Base-by-base conservation (phyloP, 64 coral and sea anemone genomes). In the Actinia tenebrosa region DNA sequence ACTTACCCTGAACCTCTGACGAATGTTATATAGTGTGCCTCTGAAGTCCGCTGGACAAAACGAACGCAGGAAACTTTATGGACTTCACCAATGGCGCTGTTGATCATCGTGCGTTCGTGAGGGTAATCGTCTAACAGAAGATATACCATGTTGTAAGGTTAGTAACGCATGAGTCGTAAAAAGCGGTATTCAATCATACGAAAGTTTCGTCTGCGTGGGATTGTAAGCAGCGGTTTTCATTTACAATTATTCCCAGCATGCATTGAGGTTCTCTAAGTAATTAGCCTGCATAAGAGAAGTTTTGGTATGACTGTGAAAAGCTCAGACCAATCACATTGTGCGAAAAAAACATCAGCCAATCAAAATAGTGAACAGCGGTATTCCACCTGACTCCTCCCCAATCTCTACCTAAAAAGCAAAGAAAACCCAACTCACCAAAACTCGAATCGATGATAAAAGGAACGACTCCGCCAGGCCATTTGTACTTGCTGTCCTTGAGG, bases 391-490 rank as follows among this genome's bases (percentile, higher is more conserved):
- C n/a, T 23, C 20, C 20, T 66, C 4, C 20, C 63, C 63, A n/a
- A 20, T 66, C 63, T 23, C 63, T 66, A 66, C 19, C 19, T 0
- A 75, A 8, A 30, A 75, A 27, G 5, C 18, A 43, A 9, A n/a
- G 69, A 11, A 3, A 77, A 4, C 23, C 10, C 11, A 5, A 18
- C 91, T 90, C 62, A 96, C 94, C 81, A 85, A 96, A 96, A 3
- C 78, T 89, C 44, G 68, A 89, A 78, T 96, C 88, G 10, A 93
- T 84, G 25, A 84, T 83, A 61, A 93, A 96, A 68, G 94, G 91
- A 6, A 96, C 94, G 11, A 79, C 4, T n/a, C 91, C 94, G 64
- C 87, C 87, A 44, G 56, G 86, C 94, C 94, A 96, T 9, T 87
- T 17, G 62, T 90, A 80, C 8, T 53, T 87, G 15, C 25, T 64